Evolutionary conservation across 1,140 invertebrate genomes (phyloP).

Genomic region (Drosophila bocqueti): DNA sequence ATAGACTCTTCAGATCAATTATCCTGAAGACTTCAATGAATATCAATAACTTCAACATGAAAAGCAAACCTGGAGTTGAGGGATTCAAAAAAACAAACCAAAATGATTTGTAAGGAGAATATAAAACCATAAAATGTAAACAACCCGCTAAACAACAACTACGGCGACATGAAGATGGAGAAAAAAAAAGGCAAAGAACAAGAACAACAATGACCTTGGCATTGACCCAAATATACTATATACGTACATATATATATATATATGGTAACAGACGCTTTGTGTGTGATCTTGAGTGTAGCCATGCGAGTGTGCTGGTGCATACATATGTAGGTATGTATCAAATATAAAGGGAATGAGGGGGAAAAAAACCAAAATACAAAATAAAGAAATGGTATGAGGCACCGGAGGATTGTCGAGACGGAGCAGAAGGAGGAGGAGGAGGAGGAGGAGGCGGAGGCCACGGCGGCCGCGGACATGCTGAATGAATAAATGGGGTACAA

Average conservation of each 20-base stretch:
- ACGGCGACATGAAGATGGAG: constrained; percentile 41
- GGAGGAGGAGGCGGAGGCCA: constrained; percentile 9
- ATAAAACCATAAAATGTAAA: constrained; percentile 52
- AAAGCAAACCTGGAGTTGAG: constrained; percentile 1
- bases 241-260: constrained; percentile 37
- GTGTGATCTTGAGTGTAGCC: constrained; percentile 72
- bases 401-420: constrained; percentile 51
- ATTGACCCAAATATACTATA: constrained; percentile 71
- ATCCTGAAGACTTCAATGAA: not conserved
- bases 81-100: not conserved
- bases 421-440: not conserved
- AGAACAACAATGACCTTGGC: constrained; percentile 79
- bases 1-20: not conserved
- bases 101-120: constrained; percentile 21
- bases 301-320: constrained; percentile 59
- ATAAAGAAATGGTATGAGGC: constrained; percentile 59
- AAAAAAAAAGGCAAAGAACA: constrained; percentile 43
- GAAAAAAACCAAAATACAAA: constrained; percentile 56
- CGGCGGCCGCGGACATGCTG: constrained; percentile 55
- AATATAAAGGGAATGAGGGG: constrained; percentile 68
- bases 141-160: constrained; percentile 44
- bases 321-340: constrained; percentile 32
- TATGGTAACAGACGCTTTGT: constrained; percentile 65
- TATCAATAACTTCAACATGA: too few species aligned
- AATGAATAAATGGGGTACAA: constrained; percentile 72